These are phyloP conservation scores for Apeltes quadracus DNA, from an alignment of 2,113 vertebrate genomes.

Conservation along the genomic window DNA sequence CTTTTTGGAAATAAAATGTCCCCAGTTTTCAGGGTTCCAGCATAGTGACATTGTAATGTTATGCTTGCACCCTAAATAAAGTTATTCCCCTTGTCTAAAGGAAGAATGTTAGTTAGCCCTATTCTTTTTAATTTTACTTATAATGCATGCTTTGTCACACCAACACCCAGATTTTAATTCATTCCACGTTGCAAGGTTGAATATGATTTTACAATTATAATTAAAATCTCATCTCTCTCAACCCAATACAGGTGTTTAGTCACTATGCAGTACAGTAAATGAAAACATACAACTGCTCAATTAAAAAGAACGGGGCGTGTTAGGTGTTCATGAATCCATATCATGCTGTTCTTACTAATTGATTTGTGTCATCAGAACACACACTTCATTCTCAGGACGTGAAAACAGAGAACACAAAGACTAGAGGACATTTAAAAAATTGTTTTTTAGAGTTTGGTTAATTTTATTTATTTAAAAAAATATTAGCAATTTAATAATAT, in stretches of 20 bases:
- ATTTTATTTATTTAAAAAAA: slow-evolving; percentile 78
- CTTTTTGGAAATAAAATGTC: slow-evolving; percentile 51
- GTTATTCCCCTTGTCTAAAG: slow-evolving; percentile 64
- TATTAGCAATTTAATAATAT: slow-evolving; percentile 71
- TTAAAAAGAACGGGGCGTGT: slow-evolving; percentile 36
- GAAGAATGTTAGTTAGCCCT: slow-evolving; percentile 70
- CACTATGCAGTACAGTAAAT: slow-evolving; percentile 74
- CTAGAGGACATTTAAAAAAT: slow-evolving; percentile 55
- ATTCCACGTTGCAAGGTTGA: slow-evolving; percentile 51
- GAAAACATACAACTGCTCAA: slow-evolving; percentile 70
- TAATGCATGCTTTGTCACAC: slow-evolving; percentile 76
- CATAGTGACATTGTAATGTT: slow-evolving; percentile 45
- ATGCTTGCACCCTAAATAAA: slow-evolving; percentile 39
- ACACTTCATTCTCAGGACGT: slow-evolving; percentile 71
- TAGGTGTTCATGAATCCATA: slow-evolving; percentile 42
- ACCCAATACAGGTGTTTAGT: slow-evolving; percentile 58
- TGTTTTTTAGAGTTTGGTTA: slow-evolving; percentile 68
- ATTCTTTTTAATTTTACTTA: slow-evolving; percentile 68
- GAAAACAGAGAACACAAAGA: slow-evolving; percentile 64
- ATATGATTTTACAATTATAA: slow-evolving; percentile 45
- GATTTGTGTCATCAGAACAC: slow-evolving; percentile 47
- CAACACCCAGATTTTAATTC: slow-evolving; percentile 56
- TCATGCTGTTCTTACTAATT: slow-evolving; percentile 40
- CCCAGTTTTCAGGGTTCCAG: slow-evolving; percentile 41
- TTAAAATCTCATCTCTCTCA: slow-evolving; percentile 50